Conservation (phyloP, 1,140 invertebrate species). For the Saccostrea echinata region DNA sequence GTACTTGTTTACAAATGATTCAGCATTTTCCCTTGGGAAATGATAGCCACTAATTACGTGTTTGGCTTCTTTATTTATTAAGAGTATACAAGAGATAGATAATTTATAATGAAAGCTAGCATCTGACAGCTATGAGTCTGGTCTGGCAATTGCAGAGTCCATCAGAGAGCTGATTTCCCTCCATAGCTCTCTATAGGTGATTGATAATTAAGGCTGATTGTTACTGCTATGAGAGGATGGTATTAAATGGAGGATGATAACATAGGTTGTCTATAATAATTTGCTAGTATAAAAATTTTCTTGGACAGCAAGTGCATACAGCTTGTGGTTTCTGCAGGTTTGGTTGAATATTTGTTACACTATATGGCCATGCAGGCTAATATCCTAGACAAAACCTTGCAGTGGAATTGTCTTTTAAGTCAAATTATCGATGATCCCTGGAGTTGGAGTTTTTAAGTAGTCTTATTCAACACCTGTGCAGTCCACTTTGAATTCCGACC, state of each 20-base stretch:
- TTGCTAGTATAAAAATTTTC: too few relatives aligned
- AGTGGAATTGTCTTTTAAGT: too few relatives aligned
- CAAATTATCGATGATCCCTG: too few relatives aligned
- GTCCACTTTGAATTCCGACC: too few relatives aligned
- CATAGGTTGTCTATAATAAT: not conserved
- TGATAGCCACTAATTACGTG: constrained; percentile 6
- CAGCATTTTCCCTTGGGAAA: not conserved
- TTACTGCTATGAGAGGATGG: not conserved
- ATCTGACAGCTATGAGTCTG: not conserved
- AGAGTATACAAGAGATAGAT: not conserved
- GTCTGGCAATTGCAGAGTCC: not conserved
- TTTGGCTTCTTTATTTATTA: not conserved
- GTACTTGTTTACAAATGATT: too few relatives aligned
- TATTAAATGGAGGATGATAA: not conserved
- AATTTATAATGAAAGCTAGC: not conserved
- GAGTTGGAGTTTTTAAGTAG: too few relatives aligned
- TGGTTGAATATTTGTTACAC: too few relatives aligned
- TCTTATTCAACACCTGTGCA: too few relatives aligned
- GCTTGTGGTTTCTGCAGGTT: too few relatives aligned
- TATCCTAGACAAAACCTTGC: too few relatives aligned
- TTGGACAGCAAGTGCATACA: too few relatives aligned
- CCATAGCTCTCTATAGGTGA: not conserved
- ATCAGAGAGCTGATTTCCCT: not conserved
- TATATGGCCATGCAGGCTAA: too few relatives aligned
- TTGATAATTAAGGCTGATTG: constrained; percentile 11